Conservation (phyloP, 2,888 invertebrate genomes). For the Microctonus brassicae region DNA sequence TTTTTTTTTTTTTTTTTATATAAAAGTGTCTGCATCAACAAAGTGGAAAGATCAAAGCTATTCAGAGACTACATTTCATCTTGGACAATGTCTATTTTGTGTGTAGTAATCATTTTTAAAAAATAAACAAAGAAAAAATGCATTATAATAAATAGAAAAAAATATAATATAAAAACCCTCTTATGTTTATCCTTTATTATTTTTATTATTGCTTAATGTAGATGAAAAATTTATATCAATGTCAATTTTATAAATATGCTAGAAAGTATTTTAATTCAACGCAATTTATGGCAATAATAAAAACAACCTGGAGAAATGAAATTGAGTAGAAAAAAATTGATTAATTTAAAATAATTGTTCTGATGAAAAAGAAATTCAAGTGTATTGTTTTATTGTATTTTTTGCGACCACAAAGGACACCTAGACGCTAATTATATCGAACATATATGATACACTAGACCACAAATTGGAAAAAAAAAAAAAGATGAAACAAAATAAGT, state of each 20-base stretch:
- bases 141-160: background rate
- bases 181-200: background rate
- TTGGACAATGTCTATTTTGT: slow-evolving; percentile 9
- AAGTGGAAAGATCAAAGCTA: slow-evolving; percentile 11
- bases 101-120: background rate
- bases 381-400: background rate
- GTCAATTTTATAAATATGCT: background rate
- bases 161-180: background rate
- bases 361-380: too few species aligned
- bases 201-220: background rate
- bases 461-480: background rate
- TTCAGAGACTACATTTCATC: background rate
- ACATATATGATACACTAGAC: background rate
- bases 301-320: too few species aligned
- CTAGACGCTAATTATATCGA: background rate
- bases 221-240: background rate
- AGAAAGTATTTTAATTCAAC: too few species aligned
- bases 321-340: too few species aligned
- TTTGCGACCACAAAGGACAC: background rate
- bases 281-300: too few species aligned
- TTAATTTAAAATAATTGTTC: too few species aligned
- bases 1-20: too few species aligned
- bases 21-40: background rate
- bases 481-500: background rate
- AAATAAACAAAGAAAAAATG: background rate